phyloP scores from a whole-genome alignment of 2,797 vertebrate genomes.

The Amblyopsis hoosieri region DNA sequence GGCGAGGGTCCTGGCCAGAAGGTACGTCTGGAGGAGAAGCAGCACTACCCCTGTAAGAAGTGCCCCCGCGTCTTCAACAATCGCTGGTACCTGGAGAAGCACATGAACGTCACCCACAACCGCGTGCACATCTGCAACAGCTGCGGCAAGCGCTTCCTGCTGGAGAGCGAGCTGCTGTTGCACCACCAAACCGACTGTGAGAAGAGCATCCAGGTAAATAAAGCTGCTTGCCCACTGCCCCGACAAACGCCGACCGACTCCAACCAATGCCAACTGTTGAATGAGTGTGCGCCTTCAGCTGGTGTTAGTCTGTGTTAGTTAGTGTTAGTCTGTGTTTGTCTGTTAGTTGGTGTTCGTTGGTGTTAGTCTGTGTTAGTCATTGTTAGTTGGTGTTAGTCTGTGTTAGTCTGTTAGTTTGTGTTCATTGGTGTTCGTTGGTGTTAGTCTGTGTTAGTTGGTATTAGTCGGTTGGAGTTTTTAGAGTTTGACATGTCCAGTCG shows the following conservation, averaged over 20 bases:
- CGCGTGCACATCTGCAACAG: slow-evolving; percentile 97
- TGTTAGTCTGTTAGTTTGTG: no score
- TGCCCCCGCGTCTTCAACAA: slow-evolving; percentile 97
- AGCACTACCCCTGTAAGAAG: slow-evolving; percentile 93
- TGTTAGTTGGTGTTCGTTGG: no score
- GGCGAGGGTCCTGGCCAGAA: slow-evolving; percentile 83
- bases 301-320: no score
- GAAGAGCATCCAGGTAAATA: slow-evolving; percentile 93
- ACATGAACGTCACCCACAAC: slow-evolving; percentile 98
- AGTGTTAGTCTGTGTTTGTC: no score
- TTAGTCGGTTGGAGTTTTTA: no score
- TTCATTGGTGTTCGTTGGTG: no score
- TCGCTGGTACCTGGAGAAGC: slow-evolving; percentile 98
- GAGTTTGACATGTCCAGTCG: no score
- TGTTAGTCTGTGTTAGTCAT: no score
- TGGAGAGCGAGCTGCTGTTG: slow-evolving; percentile 94
- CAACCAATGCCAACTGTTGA: not conserved
- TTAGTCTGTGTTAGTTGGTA: no score
- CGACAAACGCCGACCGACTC: no score
- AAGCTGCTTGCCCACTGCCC: not conserved
- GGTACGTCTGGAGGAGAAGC: slow-evolving; percentile 94
- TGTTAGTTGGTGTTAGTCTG: no score
- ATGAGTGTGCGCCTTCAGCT: no score
- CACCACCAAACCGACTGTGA: slow-evolving; percentile 98
- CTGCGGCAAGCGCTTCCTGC: slow-evolving; percentile 94